phyloP scores from a whole-genome alignment of 2,113 vertebrate genomes.

The Montifringilla adamsi region DNA sequence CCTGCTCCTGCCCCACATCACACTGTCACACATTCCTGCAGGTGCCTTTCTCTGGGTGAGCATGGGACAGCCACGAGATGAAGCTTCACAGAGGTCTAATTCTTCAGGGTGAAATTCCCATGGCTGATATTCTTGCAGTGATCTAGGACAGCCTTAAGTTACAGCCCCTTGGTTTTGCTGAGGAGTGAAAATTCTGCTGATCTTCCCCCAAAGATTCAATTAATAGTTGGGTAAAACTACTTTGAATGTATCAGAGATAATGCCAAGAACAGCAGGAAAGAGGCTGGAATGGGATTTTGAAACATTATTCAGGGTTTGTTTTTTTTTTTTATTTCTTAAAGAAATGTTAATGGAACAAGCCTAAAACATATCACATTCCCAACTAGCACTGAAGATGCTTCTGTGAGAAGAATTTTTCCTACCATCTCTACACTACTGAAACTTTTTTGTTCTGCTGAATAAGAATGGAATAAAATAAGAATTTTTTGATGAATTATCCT shows the following conservation, averaged over 20 bases:
- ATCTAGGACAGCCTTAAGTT: background rate
- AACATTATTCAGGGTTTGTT: background rate
- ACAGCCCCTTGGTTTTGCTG: background rate
- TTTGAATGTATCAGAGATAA: background rate
- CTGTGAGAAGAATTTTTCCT: background rate
- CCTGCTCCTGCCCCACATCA: background rate
- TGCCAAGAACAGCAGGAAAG: background rate
- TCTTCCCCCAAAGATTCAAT: background rate
- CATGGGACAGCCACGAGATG: fast-evolving
- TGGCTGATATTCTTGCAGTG: background rate
- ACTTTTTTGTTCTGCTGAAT: background rate
- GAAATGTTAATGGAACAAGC: background rate
- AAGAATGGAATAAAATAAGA: background rate
- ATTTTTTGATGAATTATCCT: background rate
- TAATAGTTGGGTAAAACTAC: background rate
- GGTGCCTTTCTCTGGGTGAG: background rate
- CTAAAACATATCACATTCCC: background rate
- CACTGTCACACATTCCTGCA: background rate
- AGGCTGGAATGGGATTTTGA: background rate
- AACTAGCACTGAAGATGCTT: background rate
- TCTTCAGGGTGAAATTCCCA: background rate
- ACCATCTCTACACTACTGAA: background rate
- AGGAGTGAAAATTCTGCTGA: background rate
- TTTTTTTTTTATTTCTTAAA: background rate
- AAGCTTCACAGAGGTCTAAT: background rate